Evolutionary conservation across 2,797 vertebrate genomes (phyloP).

Genomic region (Petrocephalus sullivani): DNA sequence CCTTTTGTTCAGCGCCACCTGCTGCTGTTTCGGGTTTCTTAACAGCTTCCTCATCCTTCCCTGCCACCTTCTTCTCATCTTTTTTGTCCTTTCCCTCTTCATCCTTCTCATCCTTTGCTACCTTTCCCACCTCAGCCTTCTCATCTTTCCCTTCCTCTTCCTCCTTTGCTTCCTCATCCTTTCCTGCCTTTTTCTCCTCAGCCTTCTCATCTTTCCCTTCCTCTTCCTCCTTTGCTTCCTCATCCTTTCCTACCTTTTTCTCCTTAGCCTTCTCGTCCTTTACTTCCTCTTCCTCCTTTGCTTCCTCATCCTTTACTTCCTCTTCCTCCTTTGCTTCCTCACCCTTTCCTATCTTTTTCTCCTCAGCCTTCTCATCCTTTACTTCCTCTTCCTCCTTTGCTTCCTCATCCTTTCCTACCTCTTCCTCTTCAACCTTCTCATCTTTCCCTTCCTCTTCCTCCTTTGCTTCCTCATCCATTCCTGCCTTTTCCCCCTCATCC

Average conservation of each 20-base stretch:
- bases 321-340: background rate
- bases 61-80: constrained; percentile 10
- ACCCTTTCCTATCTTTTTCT: background rate
- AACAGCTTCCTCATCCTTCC: background rate
- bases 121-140: constrained; percentile 31
- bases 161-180: constrained; percentile 19
- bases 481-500: constrained; percentile 38
- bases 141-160: background rate
- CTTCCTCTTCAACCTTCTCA: background rate
- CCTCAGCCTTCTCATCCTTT: background rate
- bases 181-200: background rate
- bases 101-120: background rate
- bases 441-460: constrained; percentile 31
- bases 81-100: background rate
- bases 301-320: constrained; percentile 17
- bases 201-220: constrained; percentile 17
- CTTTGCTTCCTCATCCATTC: constrained; percentile 36
- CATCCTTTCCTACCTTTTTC: background rate
- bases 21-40: constrained; percentile 23
- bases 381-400: constrained; percentile 1
- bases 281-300: constrained; percentile 8
- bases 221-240: background rate
- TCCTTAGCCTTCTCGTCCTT: background rate
- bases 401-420: constrained; percentile 19
- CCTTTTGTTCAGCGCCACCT: background rate